Evolutionary conservation across 2,797 vertebrate genomes (phyloP).

Genomic region (Epinephelus malabaricus): DNA sequence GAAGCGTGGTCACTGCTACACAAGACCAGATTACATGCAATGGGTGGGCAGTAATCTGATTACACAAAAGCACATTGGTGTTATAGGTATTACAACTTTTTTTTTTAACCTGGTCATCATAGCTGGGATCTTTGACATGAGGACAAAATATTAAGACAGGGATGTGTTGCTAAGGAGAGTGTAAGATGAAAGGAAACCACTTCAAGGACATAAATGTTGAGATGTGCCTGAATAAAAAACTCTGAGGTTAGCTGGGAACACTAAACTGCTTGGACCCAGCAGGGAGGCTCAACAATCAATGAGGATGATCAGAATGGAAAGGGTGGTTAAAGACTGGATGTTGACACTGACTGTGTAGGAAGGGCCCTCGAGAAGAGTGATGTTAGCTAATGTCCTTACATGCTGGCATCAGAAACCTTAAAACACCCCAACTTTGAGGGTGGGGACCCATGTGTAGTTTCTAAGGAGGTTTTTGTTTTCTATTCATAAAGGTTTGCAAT

Average conservation of each 20-base stretch:
- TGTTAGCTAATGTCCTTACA: neutral
- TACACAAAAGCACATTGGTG: slow-evolving; percentile 13
- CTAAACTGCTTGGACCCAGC: slow-evolving; percentile 23
- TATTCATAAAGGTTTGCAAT: neutral
- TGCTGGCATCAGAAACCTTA: neutral
- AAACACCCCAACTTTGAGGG: neutral
- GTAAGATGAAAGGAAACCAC: neutral
- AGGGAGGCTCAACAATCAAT: slow-evolving; percentile 27
- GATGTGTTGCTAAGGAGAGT: neutral
- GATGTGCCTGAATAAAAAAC: slow-evolving; percentile 25
- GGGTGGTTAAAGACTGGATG: slow-evolving; percentile 1
- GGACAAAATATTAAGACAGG: neutral
- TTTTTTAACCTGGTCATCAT: neutral
- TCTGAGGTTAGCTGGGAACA: neutral
- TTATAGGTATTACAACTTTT: neutral
- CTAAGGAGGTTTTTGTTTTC: neutral
- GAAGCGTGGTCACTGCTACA: slow-evolving; percentile 47
- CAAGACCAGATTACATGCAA: slow-evolving; percentile 54
- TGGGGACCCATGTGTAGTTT: neutral
- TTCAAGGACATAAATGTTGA: neutral
- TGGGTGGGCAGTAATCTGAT: slow-evolving; percentile 42
- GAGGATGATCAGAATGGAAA: slow-evolving; percentile 7
- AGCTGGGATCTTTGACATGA: neutral
- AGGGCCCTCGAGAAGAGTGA: neutral
- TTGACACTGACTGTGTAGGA: neutral